Base-by-base conservation (phyloP, 2,888 invertebrate species). In the Pyrgus malvae region DNA sequence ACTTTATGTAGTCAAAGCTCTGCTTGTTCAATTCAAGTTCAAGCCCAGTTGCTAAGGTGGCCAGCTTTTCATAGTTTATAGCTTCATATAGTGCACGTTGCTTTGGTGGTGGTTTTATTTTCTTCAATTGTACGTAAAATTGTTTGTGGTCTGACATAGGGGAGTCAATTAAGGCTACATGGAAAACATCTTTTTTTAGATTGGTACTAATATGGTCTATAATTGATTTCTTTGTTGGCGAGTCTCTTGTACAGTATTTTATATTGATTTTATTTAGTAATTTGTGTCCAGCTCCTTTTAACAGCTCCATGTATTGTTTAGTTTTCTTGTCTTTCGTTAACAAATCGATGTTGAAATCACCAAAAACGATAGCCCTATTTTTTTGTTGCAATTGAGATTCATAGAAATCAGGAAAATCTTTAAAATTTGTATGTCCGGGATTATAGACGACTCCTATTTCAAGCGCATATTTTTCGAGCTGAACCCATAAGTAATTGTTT, bases 181-280 rank as follows among this genome's bases (percentile, higher is more conserved):
- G 49, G 16, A 40, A 49, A 14, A 8, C 2, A 31, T 49, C 49
- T 0, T 49, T 29, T 19, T 31, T 49, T 9, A 49, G 2, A 31
- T 49, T 49, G 0, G 49, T 49, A n/a, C 35, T 46, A 1, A 62
- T 48, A 29, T 61, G 61, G n/a, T 63, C 61, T 35, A 60, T 17
- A 8, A 61, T 55, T 2, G 64, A 61, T 55, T 61, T 63, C 42
- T 29, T 56, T 6, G 56, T 48, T 14, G 35, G 3, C 9, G 16
- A 33, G 9, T 45, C 38, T 54, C 60, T 56, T 1, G 63, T 61
- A 14, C 37, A 57, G 35, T 61, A 49, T 33, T 58, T 42, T 44
- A 51, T 51, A 2, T 33, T 21, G 2, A 61, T 55, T 50, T 60
- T 62, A n/a, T 62, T 60, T 2, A 62, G 12, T 3, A 42, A 1